Base-by-base conservation (phyloP, 1,140 invertebrate species). In the Hypothenemus hampei region DNA sequence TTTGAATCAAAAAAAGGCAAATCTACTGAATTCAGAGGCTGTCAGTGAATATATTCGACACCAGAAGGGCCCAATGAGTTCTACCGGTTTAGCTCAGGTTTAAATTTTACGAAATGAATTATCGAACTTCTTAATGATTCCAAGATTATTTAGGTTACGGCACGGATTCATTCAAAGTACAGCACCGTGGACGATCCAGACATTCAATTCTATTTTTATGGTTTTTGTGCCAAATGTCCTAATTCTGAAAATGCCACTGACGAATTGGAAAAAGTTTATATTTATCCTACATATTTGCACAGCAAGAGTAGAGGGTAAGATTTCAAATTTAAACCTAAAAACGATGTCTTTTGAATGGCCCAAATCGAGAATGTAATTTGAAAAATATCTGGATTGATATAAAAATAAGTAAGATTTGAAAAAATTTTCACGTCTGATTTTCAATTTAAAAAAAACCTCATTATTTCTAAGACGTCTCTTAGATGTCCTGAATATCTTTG, bases 261-360 rank as follows among this genome's bases (percentile, higher is more conserved):
- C 33, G 70, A 71, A 7, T 63, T 70, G 16, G 74, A 75, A 51
- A 67, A 72, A 35, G 73, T 76, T 50, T 81, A 78, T 18, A 77
- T 88, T 35, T 81, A 81, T 20, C 83, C 82, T 1, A 80, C 85
- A 24, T 31, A 73, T 82, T 7, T 89, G 3, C 86, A 89, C 66
- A 89, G 91, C 0, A 86, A 87, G 63, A 92, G 89, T 41, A 77
- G 83, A 31, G 92, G 92, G 15, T 68, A 70, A 46, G 43, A 85
- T 7, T 69, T 13, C 10, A 31, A 11, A 31, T 3, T n/a, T n/a
- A n/a, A n/a, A n/a, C n/a, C n/a, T n/a, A n/a, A n/a, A n/a, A n/a
- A n/a, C n/a, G n/a, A n/a, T n/a, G n/a, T n/a, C n/a, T n/a, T n/a
- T n/a, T n/a, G n/a, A n/a, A n/a, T n/a, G n/a, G n/a, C n/a, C n/a